These are phyloP conservation scores for Hippoglossus hippoglossus DNA, from an alignment of 2,797 vertebrate species.

Conservation along the genomic window DNA sequence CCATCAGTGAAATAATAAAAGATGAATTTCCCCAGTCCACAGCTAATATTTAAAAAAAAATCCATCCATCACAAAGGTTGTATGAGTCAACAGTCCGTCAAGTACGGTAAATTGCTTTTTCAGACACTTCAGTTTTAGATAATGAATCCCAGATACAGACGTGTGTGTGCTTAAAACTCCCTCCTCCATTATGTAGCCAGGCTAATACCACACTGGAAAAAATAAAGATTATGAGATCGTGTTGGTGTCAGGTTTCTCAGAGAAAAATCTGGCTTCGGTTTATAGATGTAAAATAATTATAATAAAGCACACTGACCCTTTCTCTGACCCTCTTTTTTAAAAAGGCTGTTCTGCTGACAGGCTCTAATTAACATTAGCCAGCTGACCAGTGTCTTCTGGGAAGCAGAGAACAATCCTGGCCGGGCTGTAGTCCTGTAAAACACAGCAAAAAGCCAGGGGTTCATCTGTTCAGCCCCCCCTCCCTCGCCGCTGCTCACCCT, in stretches of 20 bases:
- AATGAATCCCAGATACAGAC: conserved; percentile 38
- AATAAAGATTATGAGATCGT: conserved; percentile 50
- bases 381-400: conserved; percentile 78
- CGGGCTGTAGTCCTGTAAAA: conserved; percentile 73
- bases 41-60: conserved; percentile 17
- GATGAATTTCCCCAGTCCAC: conserved; percentile 4
- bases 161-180: conserved; percentile 5
- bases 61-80: conserved; percentile 31
- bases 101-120: conserved; percentile 30
- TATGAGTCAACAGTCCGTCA: conserved; percentile 39
- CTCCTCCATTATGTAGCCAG: conserved; percentile 16
- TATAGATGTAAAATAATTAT: conserved; percentile 78
- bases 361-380: conserved; percentile 85
- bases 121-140: conserved; percentile 15
- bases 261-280: conserved; percentile 49
- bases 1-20: conserved; percentile 19
- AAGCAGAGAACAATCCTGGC: conserved; percentile 70
- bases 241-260: conserved; percentile 55
- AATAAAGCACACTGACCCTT: conserved; percentile 81
- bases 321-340: conserved; percentile 73
- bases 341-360: conserved; percentile 76
- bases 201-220: conserved; percentile 11
- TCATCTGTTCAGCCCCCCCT: conserved; percentile 68
- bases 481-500: background rate
- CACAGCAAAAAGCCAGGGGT: conserved; percentile 77